These are phyloP conservation scores for Xiphydria camelus DNA, from an alignment of 2,888 invertebrate species.

Conservation along the genomic window DNA sequence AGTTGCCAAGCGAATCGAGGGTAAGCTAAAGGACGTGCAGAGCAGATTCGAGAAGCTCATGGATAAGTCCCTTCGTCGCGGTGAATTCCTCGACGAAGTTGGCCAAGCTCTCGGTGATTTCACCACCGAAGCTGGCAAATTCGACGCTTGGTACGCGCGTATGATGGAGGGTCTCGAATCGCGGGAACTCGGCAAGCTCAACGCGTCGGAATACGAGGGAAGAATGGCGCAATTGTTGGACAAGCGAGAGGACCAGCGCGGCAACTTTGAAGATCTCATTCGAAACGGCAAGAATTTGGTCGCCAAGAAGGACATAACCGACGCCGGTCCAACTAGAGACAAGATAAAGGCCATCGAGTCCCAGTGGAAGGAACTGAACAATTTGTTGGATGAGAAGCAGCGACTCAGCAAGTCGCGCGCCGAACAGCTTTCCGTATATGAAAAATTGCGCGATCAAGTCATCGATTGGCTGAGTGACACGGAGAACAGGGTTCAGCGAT, in stretches of 20 bases:
- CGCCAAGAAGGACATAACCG: constrained; percentile 85
- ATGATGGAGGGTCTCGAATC: constrained; percentile 76
- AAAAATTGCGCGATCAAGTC: constrained; percentile 79
- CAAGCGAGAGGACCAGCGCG: constrained; percentile 62
- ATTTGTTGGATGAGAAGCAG: constrained; percentile 80
- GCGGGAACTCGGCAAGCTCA: constrained; percentile 69
- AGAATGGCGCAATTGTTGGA: constrained; percentile 63
- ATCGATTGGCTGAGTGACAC: constrained; percentile 82
- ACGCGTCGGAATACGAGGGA: constrained; percentile 67
- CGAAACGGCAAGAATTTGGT: constrained; percentile 80
- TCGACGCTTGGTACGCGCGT: constrained; percentile 73
- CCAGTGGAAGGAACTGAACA: constrained; percentile 86
- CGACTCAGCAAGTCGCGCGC: constrained; percentile 81
- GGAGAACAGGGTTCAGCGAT: constrained; percentile 74
- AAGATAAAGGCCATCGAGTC: constrained; percentile 84
- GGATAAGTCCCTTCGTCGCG: constrained; percentile 77
- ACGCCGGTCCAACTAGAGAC: constrained; percentile 80
- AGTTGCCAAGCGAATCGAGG: constrained; percentile 87
- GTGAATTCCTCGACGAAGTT: constrained; percentile 82
- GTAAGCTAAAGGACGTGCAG: constrained; percentile 85
- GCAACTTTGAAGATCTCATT: constrained; percentile 74
- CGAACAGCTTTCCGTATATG: constrained; percentile 85
- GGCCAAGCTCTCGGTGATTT: constrained; percentile 61
- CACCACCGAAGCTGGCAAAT: constrained; percentile 55
- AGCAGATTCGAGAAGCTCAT: constrained; percentile 82